These are phyloP conservation scores for Chaetops frenatus DNA, from an alignment of 2,113 vertebrate species.

Conservation along the genomic window DNA sequence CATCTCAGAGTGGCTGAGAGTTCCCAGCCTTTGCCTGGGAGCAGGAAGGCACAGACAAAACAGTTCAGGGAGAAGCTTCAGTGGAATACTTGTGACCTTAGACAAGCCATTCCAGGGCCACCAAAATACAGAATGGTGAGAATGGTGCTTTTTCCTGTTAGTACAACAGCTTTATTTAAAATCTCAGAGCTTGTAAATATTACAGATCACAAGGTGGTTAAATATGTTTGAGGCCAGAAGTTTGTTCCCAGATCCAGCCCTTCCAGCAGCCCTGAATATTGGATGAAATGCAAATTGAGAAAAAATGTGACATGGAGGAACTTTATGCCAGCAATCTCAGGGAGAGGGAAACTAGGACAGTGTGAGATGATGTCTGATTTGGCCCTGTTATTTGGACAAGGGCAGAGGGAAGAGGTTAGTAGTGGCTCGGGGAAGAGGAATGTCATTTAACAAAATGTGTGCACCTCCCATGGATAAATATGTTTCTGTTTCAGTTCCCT, in stretches of 20 bases:
- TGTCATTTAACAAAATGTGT: neutral
- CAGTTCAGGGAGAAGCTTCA: neutral
- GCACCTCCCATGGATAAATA: neutral
- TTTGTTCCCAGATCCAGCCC: neutral
- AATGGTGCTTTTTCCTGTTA: neutral
- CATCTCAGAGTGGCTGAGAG: neutral
- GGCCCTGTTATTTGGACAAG: neutral
- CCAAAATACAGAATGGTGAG: neutral
- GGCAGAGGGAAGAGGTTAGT: neutral
- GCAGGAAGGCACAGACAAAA: neutral
- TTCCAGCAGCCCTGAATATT: neutral
- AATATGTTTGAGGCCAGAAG: neutral
- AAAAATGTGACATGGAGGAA: neutral
- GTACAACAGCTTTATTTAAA: neutral
- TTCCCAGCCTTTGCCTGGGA: neutral
- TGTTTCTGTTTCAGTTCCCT: neutral
- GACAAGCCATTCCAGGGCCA: neutral
- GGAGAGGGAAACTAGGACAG: neutral
- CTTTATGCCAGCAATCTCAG: neutral
- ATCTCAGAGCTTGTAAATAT: neutral
- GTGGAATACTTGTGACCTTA: neutral
- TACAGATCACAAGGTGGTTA: neutral
- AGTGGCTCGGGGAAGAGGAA: neutral
- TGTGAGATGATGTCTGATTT: neutral
- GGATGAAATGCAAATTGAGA: conserved; percentile 3